Percentiles rank a stretch among this genome's conserved stretches.
These are phyloP conservation scores for Gulo gulo DNA, from an alignment of 2,113 vertebrate species.

Conservation along the genomic window DNA sequence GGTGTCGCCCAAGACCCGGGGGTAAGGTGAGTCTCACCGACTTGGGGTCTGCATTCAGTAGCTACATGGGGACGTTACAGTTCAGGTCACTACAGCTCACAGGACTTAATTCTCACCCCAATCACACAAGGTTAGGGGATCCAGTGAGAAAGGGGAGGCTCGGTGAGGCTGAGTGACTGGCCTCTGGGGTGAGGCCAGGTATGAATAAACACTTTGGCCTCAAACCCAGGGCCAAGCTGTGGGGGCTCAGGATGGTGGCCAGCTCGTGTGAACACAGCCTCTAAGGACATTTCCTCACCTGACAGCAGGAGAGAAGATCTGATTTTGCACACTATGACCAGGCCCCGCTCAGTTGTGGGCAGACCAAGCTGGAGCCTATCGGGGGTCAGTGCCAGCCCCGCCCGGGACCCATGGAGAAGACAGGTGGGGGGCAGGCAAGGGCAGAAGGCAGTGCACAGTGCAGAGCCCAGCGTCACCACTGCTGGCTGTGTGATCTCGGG, in stretches of 20 bases:
- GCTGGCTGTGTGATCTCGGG: not conserved
- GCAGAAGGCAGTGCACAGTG: too few species aligned
- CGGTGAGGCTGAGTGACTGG: not conserved
- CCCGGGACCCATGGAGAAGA: not conserved
- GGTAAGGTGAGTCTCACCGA: not conserved
- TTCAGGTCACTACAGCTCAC: accelerated
- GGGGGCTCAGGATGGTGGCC: not conserved
- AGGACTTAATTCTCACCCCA: too few species aligned
- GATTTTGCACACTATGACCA: not conserved
- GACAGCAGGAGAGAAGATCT: not conserved
- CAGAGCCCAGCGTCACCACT: not conserved
- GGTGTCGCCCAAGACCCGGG: not conserved
- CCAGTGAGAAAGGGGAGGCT: not conserved
- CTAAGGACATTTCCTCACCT: not conserved
- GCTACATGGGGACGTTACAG: accelerated
- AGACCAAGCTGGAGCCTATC: not conserved
- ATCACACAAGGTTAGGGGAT: accelerated
- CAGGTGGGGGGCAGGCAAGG: not conserved
- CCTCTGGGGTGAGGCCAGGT: not conserved
- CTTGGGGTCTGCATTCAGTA: not conserved
- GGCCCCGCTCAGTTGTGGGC: not conserved
- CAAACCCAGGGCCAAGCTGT: not conserved
- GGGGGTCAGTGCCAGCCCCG: not conserved
- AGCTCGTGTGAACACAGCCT: too few species aligned
- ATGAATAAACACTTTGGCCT: not conserved